phyloP scores from a whole-genome alignment of 2,888 invertebrate genomes.

The Latheticus oryzae region DNA sequence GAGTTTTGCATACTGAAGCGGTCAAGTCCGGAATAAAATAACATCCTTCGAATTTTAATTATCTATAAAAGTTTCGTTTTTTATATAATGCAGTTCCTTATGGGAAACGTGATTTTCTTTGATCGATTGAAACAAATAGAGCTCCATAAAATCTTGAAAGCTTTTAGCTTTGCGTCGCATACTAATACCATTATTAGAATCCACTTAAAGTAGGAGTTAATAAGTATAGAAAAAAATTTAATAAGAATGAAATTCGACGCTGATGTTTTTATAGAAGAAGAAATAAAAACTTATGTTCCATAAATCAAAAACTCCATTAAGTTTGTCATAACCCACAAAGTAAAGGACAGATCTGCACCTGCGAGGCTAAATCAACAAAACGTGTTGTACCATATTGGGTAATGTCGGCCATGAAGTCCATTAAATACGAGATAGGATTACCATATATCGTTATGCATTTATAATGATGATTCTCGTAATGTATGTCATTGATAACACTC shows the following conservation, averaged over 20 bases:
- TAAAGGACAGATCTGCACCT: conserved; percentile 31
- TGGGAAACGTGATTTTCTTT: no score
- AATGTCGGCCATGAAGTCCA: conserved; percentile 25
- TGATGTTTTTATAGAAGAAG: conserved; percentile 25
- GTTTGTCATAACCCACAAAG: conserved; percentile 29
- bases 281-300: conserved; percentile 31
- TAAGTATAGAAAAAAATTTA: no score
- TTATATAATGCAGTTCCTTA: no score
- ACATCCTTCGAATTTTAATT: no score
- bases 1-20: conserved; percentile 15
- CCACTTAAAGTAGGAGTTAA: no score
- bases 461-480: conserved; percentile 15
- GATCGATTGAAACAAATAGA: no score
- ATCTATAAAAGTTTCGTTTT: no score
- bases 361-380: conserved; percentile 21
- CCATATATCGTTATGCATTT: conserved; percentile 18
- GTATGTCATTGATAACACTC: conserved; percentile 23
- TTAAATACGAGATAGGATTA: conserved; percentile 17
- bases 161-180: no score
- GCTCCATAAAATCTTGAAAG: no score
- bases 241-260: no score
- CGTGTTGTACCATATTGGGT: conserved; percentile 21
- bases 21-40: no score
- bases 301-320: conserved; percentile 32
- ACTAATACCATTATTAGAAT: no score